phyloP scores from a whole-genome alignment of 2,797 vertebrate species.

The Lutjanus campechanus region DNA sequence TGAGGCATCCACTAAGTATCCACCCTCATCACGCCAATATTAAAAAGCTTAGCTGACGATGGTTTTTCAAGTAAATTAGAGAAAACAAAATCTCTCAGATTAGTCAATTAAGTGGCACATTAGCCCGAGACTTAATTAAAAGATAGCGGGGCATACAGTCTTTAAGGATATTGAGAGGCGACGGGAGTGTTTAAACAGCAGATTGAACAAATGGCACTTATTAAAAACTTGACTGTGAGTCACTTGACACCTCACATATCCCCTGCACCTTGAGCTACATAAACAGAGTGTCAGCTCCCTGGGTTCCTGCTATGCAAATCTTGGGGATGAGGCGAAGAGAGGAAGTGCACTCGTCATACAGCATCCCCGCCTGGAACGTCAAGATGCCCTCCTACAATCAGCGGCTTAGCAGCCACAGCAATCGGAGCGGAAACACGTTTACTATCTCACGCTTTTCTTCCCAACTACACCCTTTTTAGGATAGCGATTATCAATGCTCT shows the following conservation, averaged over 20 bases:
- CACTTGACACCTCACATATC: constrained; percentile 88
- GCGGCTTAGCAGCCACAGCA: constrained; percentile 68
- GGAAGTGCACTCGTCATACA: constrained; percentile 67
- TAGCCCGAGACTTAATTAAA: constrained; percentile 90
- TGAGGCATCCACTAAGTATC: constrained; percentile 76
- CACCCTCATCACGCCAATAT: constrained; percentile 77
- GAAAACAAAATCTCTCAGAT: constrained; percentile 90
- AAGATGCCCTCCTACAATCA: constrained; percentile 74
- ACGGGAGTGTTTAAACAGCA: constrained; percentile 88
- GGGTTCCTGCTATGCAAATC: constrained; percentile 84
- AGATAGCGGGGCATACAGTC: constrained; percentile 84
- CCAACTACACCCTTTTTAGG: constrained; percentile 22
- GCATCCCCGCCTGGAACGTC: constrained; percentile 72
- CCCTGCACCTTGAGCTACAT: constrained; percentile 85
- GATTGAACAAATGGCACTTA: constrained; percentile 89
- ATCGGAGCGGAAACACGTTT: constrained; percentile 45
- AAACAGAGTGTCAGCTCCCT: constrained; percentile 87
- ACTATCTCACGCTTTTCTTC: constrained; percentile 30
- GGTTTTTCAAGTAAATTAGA: constrained; percentile 89
- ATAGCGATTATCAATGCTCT: constrained; percentile 55
- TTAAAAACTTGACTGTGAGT: constrained; percentile 88
- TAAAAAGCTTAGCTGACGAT: constrained; percentile 84
- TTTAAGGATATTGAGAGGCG: constrained; percentile 84
- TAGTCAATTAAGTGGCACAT: constrained; percentile 91
- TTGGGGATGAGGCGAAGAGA: constrained; percentile 70